These are phyloP conservation scores for Junco hyemalis DNA, from an alignment of 2,113 vertebrate genomes.

Conservation along the genomic window DNA sequence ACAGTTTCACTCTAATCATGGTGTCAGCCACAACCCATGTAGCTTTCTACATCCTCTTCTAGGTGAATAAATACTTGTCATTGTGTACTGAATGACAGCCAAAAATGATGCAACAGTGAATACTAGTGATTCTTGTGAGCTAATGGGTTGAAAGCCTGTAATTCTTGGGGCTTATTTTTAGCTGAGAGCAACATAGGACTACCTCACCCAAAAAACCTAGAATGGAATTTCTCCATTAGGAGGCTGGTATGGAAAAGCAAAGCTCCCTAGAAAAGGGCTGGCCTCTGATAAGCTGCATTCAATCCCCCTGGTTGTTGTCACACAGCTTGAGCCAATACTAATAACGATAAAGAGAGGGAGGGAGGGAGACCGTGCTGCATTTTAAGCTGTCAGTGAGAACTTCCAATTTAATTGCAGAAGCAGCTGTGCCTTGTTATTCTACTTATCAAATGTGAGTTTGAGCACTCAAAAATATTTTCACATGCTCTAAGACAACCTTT, in stretches of 20 bases:
- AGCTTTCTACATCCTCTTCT: neutral
- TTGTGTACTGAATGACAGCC: neutral
- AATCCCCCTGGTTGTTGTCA: neutral
- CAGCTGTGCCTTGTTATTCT: neutral
- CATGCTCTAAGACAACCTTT: neutral
- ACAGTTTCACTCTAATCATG: neutral
- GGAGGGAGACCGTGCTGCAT: neutral
- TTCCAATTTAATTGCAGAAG: neutral
- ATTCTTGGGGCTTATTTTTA: neutral
- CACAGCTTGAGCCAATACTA: neutral
- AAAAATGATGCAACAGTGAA: neutral
- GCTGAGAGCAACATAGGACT: neutral
- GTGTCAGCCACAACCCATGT: neutral
- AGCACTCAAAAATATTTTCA: neutral
- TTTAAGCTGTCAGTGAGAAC: neutral
- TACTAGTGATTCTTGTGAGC: neutral
- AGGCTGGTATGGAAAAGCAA: neutral
- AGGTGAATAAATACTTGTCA: neutral
- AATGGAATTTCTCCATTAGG: neutral
- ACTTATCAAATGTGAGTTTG: neutral
- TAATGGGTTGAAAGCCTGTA: neutral
- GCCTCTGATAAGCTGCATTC: neutral
- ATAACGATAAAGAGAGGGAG: fast-evolving
- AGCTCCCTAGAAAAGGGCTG: neutral
- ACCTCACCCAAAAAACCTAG: neutral